These are phyloP conservation scores for Clarias gariepinus DNA, from an alignment of 2,113 vertebrate species.

Conservation along the genomic window DNA sequence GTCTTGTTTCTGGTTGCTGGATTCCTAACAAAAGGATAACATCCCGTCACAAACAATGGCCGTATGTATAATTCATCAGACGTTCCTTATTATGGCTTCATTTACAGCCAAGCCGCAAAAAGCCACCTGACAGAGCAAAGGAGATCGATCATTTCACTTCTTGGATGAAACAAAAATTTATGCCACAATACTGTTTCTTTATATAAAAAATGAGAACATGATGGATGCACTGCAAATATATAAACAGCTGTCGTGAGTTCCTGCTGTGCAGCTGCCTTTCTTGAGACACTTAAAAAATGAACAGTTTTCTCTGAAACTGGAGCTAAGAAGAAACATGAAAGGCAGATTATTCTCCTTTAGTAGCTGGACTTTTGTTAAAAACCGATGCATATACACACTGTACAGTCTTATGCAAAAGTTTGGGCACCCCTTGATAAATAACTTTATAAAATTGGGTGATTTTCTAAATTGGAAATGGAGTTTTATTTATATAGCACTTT, in stretches of 20 bases:
- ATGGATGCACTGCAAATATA: background rate
- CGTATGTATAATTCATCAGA: constrained; percentile 17
- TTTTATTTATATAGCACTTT: too few species aligned
- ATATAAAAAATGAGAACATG: background rate
- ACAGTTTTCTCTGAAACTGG: background rate
- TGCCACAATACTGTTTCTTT: background rate
- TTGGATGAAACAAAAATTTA: background rate
- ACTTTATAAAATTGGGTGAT: too few species aligned
- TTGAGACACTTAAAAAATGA: background rate
- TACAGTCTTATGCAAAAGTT: too few species aligned
- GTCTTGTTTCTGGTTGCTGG: background rate
- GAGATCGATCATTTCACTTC: background rate
- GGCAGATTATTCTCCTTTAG: background rate
- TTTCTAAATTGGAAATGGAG: too few species aligned
- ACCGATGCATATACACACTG: too few species aligned
- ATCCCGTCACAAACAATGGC: background rate
- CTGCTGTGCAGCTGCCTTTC: background rate
- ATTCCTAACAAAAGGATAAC: background rate
- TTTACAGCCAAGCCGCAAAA: background rate
- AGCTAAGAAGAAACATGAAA: background rate
- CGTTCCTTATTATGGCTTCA: constrained; percentile 10
- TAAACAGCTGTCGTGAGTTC: background rate
- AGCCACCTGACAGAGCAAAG: background rate
- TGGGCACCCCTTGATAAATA: too few species aligned
- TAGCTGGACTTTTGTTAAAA: too few species aligned